These are phyloP conservation scores for Eudasyphora cyanicolor DNA, from an alignment of 2,888 invertebrate genomes.

Conservation along the genomic window DNA sequence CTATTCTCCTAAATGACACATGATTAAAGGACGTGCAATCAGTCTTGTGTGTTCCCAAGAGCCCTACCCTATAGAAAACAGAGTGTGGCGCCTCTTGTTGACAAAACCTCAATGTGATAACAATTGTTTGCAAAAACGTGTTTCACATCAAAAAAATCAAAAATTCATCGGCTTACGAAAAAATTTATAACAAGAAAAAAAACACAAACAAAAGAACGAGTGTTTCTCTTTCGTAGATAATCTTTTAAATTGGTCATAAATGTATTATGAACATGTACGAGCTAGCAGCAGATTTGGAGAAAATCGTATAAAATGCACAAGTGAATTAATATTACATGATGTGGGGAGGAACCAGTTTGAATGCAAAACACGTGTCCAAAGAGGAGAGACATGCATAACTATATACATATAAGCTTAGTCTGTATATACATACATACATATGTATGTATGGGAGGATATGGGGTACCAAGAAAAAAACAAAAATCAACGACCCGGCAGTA, in stretches of 20 bases:
- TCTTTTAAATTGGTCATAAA: slow-evolving; percentile 45
- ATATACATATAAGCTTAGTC: too few species aligned
- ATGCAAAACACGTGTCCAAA: slow-evolving; percentile 60
- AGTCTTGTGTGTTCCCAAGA: background rate
- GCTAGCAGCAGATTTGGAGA: background rate
- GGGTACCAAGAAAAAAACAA: background rate
- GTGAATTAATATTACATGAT: slow-evolving; percentile 8
- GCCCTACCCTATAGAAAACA: background rate
- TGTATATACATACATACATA: background rate
- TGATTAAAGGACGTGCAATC: background rate
- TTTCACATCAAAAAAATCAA: slow-evolving; percentile 25
- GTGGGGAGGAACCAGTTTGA: slow-evolving; percentile 44
- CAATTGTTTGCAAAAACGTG: slow-evolving; percentile 23
- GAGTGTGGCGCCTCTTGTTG: background rate
- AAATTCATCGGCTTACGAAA: background rate
- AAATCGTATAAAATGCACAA: background rate
- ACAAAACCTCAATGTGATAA: background rate
- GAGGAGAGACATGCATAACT: background rate
- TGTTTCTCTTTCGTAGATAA: slow-evolving; percentile 20
- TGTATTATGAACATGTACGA: slow-evolving; percentile 35
- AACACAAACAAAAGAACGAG: background rate
- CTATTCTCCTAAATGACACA: too few species aligned
- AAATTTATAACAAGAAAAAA: slow-evolving; percentile 3
- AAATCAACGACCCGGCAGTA: background rate
- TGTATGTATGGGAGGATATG: background rate